Base-by-base conservation (phyloP, 2,888 invertebrate genomes). In the Prionchulus punctatus region DNA sequence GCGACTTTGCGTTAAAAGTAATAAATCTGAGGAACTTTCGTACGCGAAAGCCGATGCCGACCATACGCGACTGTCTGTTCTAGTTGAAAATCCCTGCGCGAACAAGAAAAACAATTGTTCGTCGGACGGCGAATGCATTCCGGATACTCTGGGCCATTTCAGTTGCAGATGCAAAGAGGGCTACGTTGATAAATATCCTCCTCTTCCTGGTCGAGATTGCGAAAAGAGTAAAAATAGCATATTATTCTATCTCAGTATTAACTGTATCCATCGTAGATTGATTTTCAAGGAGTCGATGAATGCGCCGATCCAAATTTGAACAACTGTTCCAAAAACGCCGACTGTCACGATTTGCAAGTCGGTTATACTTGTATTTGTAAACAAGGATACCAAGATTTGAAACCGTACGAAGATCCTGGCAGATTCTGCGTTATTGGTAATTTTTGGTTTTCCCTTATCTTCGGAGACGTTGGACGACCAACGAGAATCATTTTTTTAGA, bases 161-260 rank as follows among this genome's bases (percentile, higher is more conserved):
- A 28, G 7, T 3, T 49, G 50, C 50, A 12, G 12, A 30, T 68
- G 68, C 60, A 64, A 66, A 57, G 57, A 62, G 15, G 69, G 69
- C 18, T 69, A 63, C 60, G 55, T 60, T 2, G 69, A 69, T 54
- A 58, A 63, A 55, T 69, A 70, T 53, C 68, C 67, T 58, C 65
- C 67, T 25, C 68, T 66, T 54, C 69, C 69, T 7, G 69, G 69
- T 51, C 58, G 69, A 7, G 53, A 60, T 12, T 69, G 69, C 61
- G 58, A 66, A 56, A 63, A 66, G 53, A 59, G 60, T 53, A 53
- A 60, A 58, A 45, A n/a, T n/a, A n/a, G n/a, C n/a, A n/a, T n/a
- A n/a, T n/a, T n/a, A n/a, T n/a, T n/a, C n/a, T n/a, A n/a, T n/a
- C n/a, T n/a, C n/a, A n/a, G n/a, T n/a, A n/a, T n/a, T n/a, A n/a